Base-by-base conservation (phyloP, 2,797 vertebrate genomes). In the Heteromormyrus szaboi region DNA sequence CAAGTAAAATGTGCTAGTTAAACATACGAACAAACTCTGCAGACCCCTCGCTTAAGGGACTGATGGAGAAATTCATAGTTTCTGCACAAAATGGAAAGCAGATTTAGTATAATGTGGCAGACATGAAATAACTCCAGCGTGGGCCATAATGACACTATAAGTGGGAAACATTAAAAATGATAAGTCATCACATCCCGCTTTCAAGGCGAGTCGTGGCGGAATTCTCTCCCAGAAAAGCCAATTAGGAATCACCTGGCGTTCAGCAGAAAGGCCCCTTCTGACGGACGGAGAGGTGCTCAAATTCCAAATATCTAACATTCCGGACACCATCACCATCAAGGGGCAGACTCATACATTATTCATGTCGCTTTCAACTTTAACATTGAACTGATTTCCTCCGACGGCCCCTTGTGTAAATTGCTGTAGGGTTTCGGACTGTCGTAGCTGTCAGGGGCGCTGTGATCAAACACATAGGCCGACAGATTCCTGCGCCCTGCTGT, bases 281-380 rank as follows among this genome's bases (percentile, higher is more conserved):
- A 83, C 72, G 83, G 87, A 83, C 9, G 37, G 76, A 88, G 51
- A 62, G 72, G 41, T 88, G 68, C 72, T 88, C 48, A 76, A 88
- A 88, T 88, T 72, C 68, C 29, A 88, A 88, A 81, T 72, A 54
- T 76, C 33, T 51, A 88, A 88, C 87, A 56, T 79, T 88, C 68
- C 3, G 46, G 87, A 88, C 51, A 53, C 50, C 37, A 48, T 46
- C 22, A 22, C n/a, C n/a, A n/a, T n/a, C n/a, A n/a, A 56, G 29
- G 68, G 25, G 51, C 14, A 41, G 76, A 22, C 22, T 84, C n/a
- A 56, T 88, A 76, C 76, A 88, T 88, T 59, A 88, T 88, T 88
- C 72, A 88, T 88, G n/a, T 62, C 33, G 53, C 87, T 88, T 88
- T 88, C 87, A 79, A 88, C 87, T 88, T 88, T 88, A 81, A 88